Base-by-base conservation (phyloP, 2,888 invertebrate genomes). In the Odiellus spinosus region DNA sequence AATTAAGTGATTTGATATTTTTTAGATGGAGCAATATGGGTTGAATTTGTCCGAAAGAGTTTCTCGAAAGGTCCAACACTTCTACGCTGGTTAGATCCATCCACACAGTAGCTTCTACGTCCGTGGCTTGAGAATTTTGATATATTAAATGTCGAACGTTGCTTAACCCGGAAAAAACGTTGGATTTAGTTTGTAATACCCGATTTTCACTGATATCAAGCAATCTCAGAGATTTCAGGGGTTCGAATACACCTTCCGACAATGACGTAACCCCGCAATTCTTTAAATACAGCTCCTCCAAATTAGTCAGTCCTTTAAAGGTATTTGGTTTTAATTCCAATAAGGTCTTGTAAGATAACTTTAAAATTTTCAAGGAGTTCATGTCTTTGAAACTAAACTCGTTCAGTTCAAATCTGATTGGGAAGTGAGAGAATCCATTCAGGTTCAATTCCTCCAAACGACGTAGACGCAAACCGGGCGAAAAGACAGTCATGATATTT, bases 201-300 rank as follows among this genome's bases (percentile, higher is more conserved):
- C 20, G 18, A 36, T 51, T 51, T 38, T 51, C 51, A 35, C 51
- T 51, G 11, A 51, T 36, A 42, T 51, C 51, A 19, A 51, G 41
- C 15, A 44, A 44, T 18, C 21, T 26, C n/a, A 48, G 39, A 1
- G 51, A 51, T 40, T 45, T 45, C 10, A 51, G 34, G 3, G 40
- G 41, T 11, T 45, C 45, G 19, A 51, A 51, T 10, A 48, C 45
- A 10, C 45, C 15, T 40, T 51, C 45, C 19, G 47, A 47, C 17
- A 51, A 3, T 8, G 32, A 40, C 18, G 39, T 45, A 18, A 51
- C 32, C 20, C 39, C 41, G 38, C 48, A 48, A 6, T 40, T 45
- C 32, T 40, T 35, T 14, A 51, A 33, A 41, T 48, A 36, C 32
- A 51, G 44, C 26, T 42, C 45, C 40, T 51, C 45, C 32, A 48